A percentile compares a stretch with the other conserved stretches of the same genome.
These are phyloP conservation scores for Noctilio leporinus DNA, from an alignment of 2,113 vertebrate species.

Conservation along the genomic window DNA sequence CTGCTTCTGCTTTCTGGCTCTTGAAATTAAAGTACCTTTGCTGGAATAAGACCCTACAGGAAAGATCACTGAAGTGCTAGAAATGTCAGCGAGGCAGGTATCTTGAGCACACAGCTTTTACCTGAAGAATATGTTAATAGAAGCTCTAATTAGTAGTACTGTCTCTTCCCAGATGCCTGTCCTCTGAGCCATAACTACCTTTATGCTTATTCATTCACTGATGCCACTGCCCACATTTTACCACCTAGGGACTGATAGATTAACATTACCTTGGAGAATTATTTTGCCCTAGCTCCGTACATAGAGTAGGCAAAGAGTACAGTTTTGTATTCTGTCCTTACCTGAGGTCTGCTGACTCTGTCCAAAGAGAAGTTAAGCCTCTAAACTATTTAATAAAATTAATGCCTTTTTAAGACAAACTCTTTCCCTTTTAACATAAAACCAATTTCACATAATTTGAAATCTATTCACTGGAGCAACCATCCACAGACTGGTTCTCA, in stretches of 20 bases:
- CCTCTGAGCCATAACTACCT: background rate
- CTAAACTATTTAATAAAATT: conserved; percentile 40
- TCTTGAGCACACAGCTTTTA: background rate
- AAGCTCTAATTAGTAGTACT: background rate
- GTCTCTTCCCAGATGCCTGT: background rate
- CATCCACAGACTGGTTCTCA: conserved; percentile 45
- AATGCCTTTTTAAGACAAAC: background rate
- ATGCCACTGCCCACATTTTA: background rate
- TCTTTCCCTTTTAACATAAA: conserved; percentile 31
- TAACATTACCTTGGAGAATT: background rate
- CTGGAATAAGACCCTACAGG: background rate
- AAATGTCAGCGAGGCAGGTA: background rate
- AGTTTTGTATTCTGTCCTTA: background rate
- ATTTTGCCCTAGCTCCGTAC: background rate
- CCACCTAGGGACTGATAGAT: background rate
- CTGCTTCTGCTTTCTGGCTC: background rate
- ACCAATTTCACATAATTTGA: conserved; percentile 44
- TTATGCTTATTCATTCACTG: background rate
- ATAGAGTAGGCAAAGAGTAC: background rate
- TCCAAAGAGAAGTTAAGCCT: background rate
- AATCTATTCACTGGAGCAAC: conserved; percentile 35
- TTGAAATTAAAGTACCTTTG: background rate
- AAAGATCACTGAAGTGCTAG: background rate
- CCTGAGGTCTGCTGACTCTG: background rate
- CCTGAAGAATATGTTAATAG: background rate